Conservation (phyloP, 2,113 vertebrate genomes). For the Prionailurus viverrinus region DNA sequence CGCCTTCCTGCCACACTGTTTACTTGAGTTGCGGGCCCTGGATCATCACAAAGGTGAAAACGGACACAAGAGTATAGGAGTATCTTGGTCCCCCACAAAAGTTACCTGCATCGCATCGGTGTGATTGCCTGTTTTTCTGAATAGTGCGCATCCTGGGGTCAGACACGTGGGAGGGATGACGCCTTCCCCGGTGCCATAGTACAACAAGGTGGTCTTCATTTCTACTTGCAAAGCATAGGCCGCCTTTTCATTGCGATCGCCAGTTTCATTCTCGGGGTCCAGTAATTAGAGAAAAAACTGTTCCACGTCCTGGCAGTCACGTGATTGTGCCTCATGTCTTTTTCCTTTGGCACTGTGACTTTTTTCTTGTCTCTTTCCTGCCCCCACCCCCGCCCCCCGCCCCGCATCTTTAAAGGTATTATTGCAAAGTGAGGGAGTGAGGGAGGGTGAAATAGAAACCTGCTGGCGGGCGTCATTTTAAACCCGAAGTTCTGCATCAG, state of each 20-base stretch:
- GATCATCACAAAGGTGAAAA: not conserved
- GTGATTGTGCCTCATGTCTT: not conserved
- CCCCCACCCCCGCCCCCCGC: too few relatives aligned
- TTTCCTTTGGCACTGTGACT: not conserved
- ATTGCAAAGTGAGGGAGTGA: not conserved
- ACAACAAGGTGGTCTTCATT: conserved; percentile 51
- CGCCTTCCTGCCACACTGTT: not conserved
- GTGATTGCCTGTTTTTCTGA: not conserved
- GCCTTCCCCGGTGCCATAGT: not conserved
- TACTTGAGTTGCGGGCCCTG: conserved; percentile 3
- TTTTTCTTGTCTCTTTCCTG: not conserved
- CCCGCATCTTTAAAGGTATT: not conserved
- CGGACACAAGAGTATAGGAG: not conserved
- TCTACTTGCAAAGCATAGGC: not conserved
- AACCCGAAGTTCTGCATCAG: not conserved
- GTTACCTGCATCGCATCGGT: not conserved
- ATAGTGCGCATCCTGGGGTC: not conserved
- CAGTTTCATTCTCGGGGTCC: not conserved
- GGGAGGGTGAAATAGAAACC: not conserved
- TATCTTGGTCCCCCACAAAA: not conserved
- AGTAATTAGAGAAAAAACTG: conserved; percentile 16
- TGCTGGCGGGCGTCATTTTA: not conserved
- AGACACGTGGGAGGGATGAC: not conserved
- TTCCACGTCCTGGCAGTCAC: not conserved
- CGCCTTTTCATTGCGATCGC: not conserved